Evolutionary conservation across 2,113 vertebrate genomes (phyloP), one percentile per base, ranked within the genome.

Genomic region (Burhinus oedicnemus): DNA sequence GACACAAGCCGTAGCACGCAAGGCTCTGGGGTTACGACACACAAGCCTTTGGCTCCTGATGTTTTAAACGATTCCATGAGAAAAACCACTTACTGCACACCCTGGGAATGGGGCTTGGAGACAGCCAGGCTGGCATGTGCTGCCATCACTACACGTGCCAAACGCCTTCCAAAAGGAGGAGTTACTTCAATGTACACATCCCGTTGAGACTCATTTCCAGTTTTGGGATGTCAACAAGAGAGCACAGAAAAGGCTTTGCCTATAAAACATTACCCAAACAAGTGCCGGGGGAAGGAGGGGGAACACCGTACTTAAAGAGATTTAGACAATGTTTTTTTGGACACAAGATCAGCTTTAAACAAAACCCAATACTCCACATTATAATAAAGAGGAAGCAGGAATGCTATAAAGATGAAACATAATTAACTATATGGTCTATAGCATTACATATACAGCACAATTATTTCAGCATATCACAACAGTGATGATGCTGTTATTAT

Each of bases 241-340:
- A 40, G 61, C 34, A 13, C 22, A 15, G 72, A 17, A 26, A 44
- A n/a, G 18, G 47, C 55, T 51, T 8, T 49, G 62, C 52, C 83
- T 29, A 20, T 7, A 42, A 65, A 88, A 52, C 44, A 12, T n/a
- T 0, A 29, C 26, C 23, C 3, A 0, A 47, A 21, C 12, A 21
- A 54, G 58, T 0, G 1, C 32, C 0, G 3, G 11, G 15, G 11
- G 16, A 12, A 44, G 4, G 4, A 62, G 29, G 11, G 19, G 30
- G 8, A 49, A 34, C 26, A 14, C 13, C 8, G 1, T 15, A 15
- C 16, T 23, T 34, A 16, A 10, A 54, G 44, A 25, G 44, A n/a
- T 55, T 79, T 13, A 26, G 10, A 26, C 4, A 26, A 5, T 7
- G 23, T 0, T 20, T 74, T 69, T 87, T 45, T 30, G 60, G 84